A percentile compares a stretch with the other conserved stretches of the same genome.
phyloP scores from a whole-genome alignment of 2,888 invertebrate species.

The Drosophila pullipes region DNA sequence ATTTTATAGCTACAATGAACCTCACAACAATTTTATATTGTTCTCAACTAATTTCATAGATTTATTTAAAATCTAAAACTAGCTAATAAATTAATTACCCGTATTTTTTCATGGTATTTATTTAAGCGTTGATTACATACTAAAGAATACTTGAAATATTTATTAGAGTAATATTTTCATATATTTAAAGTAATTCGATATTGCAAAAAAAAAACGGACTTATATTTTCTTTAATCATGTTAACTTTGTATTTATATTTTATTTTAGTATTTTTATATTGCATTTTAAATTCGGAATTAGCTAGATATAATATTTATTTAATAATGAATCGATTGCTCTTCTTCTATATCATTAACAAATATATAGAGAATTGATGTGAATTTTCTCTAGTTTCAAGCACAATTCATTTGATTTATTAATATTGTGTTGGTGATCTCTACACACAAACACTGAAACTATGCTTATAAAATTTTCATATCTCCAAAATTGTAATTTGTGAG shows the following conservation, averaged over 20 bases:
- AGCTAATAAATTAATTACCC: background rate
- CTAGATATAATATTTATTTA: background rate
- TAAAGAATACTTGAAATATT: background rate
- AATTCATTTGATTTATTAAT: background rate
- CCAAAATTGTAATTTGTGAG: conserved; percentile 65
- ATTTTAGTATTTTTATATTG: too few species aligned
- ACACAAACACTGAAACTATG: background rate
- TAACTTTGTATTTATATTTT: too few species aligned
- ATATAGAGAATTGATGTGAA: background rate
- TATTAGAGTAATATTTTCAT: too few species aligned
- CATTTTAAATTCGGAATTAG: background rate
- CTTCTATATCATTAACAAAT: background rate
- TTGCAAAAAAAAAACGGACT: too few species aligned
- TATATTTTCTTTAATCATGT: too few species aligned
- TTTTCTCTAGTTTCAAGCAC: background rate
- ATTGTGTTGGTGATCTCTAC: background rate
- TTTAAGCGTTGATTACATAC: background rate
- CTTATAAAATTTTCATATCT: conserved; percentile 68
- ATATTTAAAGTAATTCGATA: too few species aligned
- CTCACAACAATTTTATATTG: background rate
- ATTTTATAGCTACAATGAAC: background rate
- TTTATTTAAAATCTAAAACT: background rate
- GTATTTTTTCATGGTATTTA: background rate
- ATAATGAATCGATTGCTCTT: background rate
- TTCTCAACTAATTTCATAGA: background rate